These are phyloP conservation scores for Archocentrus centrarchus DNA, from an alignment of 2,113 vertebrate genomes.

Conservation along the genomic window DNA sequence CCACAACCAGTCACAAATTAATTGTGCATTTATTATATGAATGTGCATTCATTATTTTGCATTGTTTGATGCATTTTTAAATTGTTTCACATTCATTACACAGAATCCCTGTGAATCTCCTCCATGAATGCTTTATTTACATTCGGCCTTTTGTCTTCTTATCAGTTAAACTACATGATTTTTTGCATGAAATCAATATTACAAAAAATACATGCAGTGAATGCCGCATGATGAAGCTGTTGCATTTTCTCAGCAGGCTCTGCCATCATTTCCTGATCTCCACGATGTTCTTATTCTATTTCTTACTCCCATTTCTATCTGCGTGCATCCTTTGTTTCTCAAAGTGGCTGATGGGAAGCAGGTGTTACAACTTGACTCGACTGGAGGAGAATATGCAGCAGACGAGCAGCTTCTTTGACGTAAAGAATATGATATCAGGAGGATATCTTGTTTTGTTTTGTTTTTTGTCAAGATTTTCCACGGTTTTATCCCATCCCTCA, in stretches of 20 bases:
- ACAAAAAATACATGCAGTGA: constrained; percentile 8
- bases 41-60: background rate
- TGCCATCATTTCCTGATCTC: constrained; percentile 36
- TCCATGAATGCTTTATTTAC: background rate
- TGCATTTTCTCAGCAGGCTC: constrained; percentile 17
- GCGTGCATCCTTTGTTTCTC: constrained; percentile 35
- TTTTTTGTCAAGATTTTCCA: background rate
- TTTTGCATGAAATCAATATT: constrained; percentile 1
- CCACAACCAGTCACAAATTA: background rate
- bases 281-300: constrained; percentile 14
- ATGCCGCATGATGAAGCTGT: background rate
- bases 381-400: background rate
- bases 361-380: constrained; percentile 34
- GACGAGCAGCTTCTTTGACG: background rate
- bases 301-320: constrained; percentile 29
- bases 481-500: background rate
- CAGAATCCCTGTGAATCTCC: background rate
- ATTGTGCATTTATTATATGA: background rate
- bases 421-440: background rate
- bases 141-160: background rate
- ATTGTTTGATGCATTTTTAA: background rate
- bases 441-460: background rate
- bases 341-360: constrained; percentile 25
- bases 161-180: background rate
- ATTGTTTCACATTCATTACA: background rate